Evolutionary conservation across 2,113 vertebrate genomes (phyloP), one percentile per base, ranked within the genome.

Genomic region (Pituophis catenifer): DNA sequence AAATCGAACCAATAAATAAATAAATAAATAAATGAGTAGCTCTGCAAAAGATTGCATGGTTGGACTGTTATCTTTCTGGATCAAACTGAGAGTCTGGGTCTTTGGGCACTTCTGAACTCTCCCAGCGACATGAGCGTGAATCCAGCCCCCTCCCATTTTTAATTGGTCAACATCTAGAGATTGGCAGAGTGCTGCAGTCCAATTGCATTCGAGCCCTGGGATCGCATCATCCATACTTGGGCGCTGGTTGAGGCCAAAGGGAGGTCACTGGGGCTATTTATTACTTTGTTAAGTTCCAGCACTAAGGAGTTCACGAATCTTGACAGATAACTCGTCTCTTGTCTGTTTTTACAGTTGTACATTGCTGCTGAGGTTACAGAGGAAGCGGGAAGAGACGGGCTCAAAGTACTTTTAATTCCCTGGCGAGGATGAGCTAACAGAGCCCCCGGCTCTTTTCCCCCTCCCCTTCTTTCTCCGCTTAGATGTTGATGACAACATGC

Each of bases 331-430:
- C 96, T 93, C 94, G 57, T 91, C 93, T 91, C 38, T 8, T 86
- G 90, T 23, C 93, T 97, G 97, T 97, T 97, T 97, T 96, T 96
- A 97, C 96, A 97, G 96, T 97, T 96, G 97, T 93, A 86, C 91
- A 90, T 91, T 81, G 95, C 96, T 93, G 92, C 85, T 91, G 58
- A 95, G 96, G 96, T 95, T 97, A 96, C 95, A 90, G 94, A 95
- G 90, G 52, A 94, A 95, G 96, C 90, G 93, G 24, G 94, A 91
- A 93, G 57, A 15, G 94, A 93, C 86, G 89, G 88, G 57, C 92
- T 94, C 58, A 90, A 85, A 93, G 94, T 93, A 52, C 93, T 26
- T 86, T 23, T 33, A 95, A 94, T 95, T 96, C 97, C 96, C 95
- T 86, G 88, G 95, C 53, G 96, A 92, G 89, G 59, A 15, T 91